These are phyloP conservation scores for Brenthis daphne DNA, from an alignment of 2,888 invertebrate genomes.

Conservation along the genomic window DNA sequence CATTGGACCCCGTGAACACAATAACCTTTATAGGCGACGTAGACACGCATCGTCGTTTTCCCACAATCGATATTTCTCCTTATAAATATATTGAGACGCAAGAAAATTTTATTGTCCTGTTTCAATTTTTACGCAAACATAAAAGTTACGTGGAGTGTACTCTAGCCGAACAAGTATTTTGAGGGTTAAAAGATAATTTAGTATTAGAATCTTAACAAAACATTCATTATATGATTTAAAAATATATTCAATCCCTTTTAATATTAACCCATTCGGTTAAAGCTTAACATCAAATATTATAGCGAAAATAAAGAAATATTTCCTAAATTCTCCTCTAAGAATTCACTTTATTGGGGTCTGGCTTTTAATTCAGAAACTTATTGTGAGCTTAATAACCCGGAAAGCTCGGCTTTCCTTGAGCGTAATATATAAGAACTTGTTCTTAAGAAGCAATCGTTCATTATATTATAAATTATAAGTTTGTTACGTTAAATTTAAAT, in stretches of 20 bases:
- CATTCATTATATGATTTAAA: background rate
- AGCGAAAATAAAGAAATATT: slow-evolving; percentile 17
- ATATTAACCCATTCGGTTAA: background rate
- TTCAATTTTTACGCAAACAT: no score
- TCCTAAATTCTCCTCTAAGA: slow-evolving; percentile 9
- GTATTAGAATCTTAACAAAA: no score
- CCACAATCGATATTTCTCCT: no score
- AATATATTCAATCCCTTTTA: background rate
- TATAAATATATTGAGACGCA: no score
- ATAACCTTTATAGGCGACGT: no score
- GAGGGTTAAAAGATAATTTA: no score
- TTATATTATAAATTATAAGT: background rate
- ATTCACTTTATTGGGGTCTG: slow-evolving; percentile 15
- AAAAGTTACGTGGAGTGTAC: no score
- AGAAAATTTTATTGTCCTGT: no score
- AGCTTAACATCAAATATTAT: background rate
- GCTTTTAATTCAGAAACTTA: slow-evolving; percentile 16
- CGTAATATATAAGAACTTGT: background rate
- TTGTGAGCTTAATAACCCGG: slow-evolving; percentile 14
- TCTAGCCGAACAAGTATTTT: no score
- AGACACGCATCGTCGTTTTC: no score
- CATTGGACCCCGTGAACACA: no score
- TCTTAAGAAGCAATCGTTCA: background rate
- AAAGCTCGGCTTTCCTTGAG: slow-evolving; percentile 8
- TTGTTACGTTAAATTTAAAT: no score